Evolutionary conservation across 2,888 invertebrate genomes (phyloP).

Genomic region (Aphidius colemani): DNA sequence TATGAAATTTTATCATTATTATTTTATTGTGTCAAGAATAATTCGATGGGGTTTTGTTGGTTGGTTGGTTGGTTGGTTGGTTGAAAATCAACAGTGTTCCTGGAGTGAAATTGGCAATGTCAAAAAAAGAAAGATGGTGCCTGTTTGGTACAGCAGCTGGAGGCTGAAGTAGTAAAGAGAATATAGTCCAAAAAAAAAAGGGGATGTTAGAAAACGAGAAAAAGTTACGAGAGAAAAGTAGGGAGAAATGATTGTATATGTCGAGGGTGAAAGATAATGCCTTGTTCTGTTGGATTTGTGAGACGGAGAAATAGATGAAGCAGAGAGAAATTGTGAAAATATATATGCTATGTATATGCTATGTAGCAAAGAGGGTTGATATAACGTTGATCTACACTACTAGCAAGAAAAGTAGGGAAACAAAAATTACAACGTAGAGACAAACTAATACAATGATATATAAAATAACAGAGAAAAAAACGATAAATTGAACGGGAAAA

Average conservation of each 20-base stretch:
- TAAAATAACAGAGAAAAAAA: slow-evolving; percentile 2
- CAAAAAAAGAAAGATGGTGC: slow-evolving; percentile 32
- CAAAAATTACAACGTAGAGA: background rate
- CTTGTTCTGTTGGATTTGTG: slow-evolving; percentile 1
- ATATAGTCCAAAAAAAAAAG: slow-evolving; percentile 15
- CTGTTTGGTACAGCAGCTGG: slow-evolving; percentile 13
- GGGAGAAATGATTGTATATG: slow-evolving; percentile 45
- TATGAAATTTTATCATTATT: too few species aligned
- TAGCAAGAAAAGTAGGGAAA: background rate
- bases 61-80: background rate
- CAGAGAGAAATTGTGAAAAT: slow-evolving; percentile 3
- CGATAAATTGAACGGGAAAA: slow-evolving; percentile 7
- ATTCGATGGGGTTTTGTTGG: slow-evolving; percentile 9
- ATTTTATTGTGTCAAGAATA: slow-evolving; percentile 4
- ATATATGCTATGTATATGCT: too few species aligned
- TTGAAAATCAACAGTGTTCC: background rate
- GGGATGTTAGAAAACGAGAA: slow-evolving; percentile 31
- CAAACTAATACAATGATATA: background rate
- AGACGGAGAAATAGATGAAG: slow-evolving; percentile 7
- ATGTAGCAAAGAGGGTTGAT: too few species aligned
- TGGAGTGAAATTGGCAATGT: slow-evolving; percentile 26
- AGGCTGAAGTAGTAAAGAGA: slow-evolving; percentile 2
- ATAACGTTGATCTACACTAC: too few species aligned
- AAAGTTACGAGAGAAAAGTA: slow-evolving; percentile 48
- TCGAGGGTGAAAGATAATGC: slow-evolving; percentile 19